phyloP scores from a whole-genome alignment of 1,140 invertebrate species.

The Zaprionus ornatus region DNA sequence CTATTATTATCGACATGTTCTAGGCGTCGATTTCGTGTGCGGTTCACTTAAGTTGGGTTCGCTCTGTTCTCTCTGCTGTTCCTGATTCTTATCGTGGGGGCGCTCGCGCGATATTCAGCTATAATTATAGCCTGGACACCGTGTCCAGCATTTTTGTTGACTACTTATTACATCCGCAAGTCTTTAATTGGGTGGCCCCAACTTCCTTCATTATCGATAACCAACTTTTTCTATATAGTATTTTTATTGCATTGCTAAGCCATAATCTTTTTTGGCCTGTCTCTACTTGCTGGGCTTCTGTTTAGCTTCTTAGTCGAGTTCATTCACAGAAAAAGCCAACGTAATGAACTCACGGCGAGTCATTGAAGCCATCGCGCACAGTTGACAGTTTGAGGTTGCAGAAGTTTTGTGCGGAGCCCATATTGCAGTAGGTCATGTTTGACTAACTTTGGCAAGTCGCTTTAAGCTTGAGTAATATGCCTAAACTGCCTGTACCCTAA shows the following conservation, averaged over 20 bases:
- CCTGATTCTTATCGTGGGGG: constrained; percentile 24
- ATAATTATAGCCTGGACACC: constrained; percentile 15
- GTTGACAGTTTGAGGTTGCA: constrained; percentile 52
- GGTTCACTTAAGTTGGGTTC: background rate
- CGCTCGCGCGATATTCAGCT: background rate
- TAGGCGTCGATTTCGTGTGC: background rate
- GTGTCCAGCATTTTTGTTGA: constrained; percentile 12
- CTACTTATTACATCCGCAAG: constrained; percentile 24
- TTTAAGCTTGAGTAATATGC: background rate
- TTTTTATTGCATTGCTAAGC: constrained; percentile 13
- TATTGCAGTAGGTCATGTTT: constrained; percentile 47
- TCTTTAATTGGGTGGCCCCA: constrained; percentile 24
- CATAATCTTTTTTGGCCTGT: constrained; percentile 7
- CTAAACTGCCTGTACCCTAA: background rate
- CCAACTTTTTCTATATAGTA: background rate
- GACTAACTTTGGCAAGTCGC: constrained; percentile 16
- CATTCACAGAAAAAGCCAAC: constrained; percentile 34
- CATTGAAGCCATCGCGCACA: constrained; percentile 8
- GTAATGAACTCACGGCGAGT: constrained; percentile 25
- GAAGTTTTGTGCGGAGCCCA: constrained; percentile 47
- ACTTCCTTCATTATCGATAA: constrained; percentile 4
- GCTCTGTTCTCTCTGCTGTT: constrained; percentile 8
- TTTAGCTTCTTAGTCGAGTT: constrained; percentile 18
- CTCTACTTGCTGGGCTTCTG: constrained; percentile 42
- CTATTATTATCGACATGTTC: background rate